Percentiles rank a stretch among this genome's conserved stretches.
These are phyloP conservation scores for Gymnosoma rotundatum DNA, from an alignment of 2,888 invertebrate genomes.

Conservation along the genomic window DNA sequence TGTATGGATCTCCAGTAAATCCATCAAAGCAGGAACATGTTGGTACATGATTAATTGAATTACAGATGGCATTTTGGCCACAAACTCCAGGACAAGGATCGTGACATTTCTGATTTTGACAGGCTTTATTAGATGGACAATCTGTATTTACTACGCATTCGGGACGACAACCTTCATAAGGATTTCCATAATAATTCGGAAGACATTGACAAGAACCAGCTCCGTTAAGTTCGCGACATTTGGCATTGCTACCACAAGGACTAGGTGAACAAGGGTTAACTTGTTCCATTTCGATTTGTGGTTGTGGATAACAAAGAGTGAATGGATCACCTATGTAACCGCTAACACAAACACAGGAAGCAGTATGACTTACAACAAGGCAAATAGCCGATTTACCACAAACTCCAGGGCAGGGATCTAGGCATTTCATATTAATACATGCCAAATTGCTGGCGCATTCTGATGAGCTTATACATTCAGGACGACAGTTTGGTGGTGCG, in stretches of 20 bases:
- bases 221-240: slow-evolving; percentile 82
- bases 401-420: slow-evolving; percentile 90
- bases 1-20: slow-evolving; percentile 88
- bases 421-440: slow-evolving; percentile 90
- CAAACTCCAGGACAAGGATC: slow-evolving; percentile 92
- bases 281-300: slow-evolving; percentile 75
- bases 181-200: slow-evolving; percentile 86
- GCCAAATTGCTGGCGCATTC: slow-evolving; percentile 89
- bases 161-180: slow-evolving; percentile 88
- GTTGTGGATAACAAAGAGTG: slow-evolving; percentile 83
- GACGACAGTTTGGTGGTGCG: slow-evolving; percentile 89
- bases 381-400: slow-evolving; percentile 90
- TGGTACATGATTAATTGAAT: slow-evolving; percentile 90
- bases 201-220: slow-evolving; percentile 87
- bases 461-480: slow-evolving; percentile 88
- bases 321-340: slow-evolving; percentile 86
- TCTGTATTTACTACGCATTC: slow-evolving; percentile 88
- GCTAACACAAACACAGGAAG: slow-evolving; percentile 85
- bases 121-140: slow-evolving; percentile 87
- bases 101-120: slow-evolving; percentile 87
- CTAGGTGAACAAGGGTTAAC: slow-evolving; percentile 85
- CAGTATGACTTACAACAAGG: slow-evolving; percentile 89
- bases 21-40: slow-evolving; percentile 87
- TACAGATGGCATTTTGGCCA: slow-evolving; percentile 88
- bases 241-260: slow-evolving; percentile 86